Percentiles rank a stretch among this genome's conserved stretches.
phyloP scores from a whole-genome alignment of 2,888 invertebrate genomes.

The Meiosimyza platycephala region DNA sequence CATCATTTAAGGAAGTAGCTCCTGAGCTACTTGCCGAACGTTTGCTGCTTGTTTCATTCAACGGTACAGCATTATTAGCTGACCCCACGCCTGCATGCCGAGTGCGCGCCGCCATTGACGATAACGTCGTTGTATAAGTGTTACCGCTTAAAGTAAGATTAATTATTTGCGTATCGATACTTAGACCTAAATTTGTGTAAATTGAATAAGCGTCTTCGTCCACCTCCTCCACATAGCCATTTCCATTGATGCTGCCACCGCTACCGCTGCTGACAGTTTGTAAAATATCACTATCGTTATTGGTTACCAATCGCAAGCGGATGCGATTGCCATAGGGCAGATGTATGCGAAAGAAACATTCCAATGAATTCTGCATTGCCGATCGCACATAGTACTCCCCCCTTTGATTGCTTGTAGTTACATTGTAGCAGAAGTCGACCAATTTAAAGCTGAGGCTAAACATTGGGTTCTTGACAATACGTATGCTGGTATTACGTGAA shows the following conservation, averaged over 20 bases:
- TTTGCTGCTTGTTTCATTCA: background rate
- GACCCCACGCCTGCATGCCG: conserved; percentile 9
- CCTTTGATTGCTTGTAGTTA: conserved; percentile 74
- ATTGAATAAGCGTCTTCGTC: conserved; percentile 44
- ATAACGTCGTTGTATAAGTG: conserved; percentile 14
- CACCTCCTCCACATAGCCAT: background rate
- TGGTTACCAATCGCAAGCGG: conserved; percentile 70
- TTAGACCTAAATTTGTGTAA: conserved; percentile 49
- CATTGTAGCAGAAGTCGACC: conserved; percentile 80
- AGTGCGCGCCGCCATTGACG: background rate
- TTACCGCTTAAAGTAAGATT: conserved; percentile 51
- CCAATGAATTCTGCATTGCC: conserved; percentile 70
- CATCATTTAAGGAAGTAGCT: background rate
- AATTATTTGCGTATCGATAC: conserved; percentile 51
- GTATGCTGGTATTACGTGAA: conserved; percentile 68
- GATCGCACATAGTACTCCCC: conserved; percentile 74
- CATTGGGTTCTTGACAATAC: conserved; percentile 74
- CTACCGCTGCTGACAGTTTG: conserved; percentile 34
- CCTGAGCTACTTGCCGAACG: background rate
- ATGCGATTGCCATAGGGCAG: conserved; percentile 78
- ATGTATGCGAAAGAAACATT: conserved; percentile 77
- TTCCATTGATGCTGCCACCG: background rate
- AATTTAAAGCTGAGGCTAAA: conserved; percentile 76
- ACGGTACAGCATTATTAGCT: background rate
- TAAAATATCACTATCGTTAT: conserved; percentile 52